These are phyloP conservation scores for Phrynocephalus guinanensis DNA, from an alignment of 2,797 vertebrate genomes.

Conservation along the genomic window DNA sequence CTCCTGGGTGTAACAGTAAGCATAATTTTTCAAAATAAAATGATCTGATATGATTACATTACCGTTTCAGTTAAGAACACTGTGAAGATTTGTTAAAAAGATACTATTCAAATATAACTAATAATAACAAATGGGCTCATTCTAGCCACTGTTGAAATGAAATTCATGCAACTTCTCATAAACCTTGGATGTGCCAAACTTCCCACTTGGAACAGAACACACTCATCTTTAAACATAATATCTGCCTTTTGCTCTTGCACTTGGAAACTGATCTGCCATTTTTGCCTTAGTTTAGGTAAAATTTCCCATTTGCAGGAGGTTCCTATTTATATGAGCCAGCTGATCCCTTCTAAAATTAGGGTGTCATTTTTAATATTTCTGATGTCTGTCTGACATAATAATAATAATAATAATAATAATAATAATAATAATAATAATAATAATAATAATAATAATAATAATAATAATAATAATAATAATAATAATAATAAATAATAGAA, in stretches of 20 bases:
- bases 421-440: too few relatives aligned
- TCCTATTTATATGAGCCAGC: background rate
- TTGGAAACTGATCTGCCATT: background rate
- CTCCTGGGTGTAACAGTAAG: conserved; percentile 72
- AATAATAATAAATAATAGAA: too few relatives aligned
- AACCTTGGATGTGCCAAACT: background rate
- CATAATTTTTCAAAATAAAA: conserved; percentile 55
- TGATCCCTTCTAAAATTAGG: background rate
- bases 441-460: too few relatives aligned
- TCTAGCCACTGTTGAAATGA: conserved; percentile 46
- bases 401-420: background rate
- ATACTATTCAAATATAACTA: conserved; percentile 38
- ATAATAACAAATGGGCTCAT: conserved; percentile 42
- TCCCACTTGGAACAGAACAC: background rate
- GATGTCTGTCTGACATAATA: background rate
- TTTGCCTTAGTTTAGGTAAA: background rate
- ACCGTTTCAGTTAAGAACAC: conserved; percentile 53
- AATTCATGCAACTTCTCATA: background rate
- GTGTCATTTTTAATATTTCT: background rate
- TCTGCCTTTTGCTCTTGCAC: background rate
- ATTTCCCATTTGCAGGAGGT: background rate
- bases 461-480: too few relatives aligned
- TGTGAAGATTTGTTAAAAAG: conserved; percentile 46
- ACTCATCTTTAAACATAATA: background rate
- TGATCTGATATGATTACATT: conserved; percentile 52